Base-by-base conservation (phyloP, 2,888 invertebrate species). In the Apotomis capreana region DNA sequence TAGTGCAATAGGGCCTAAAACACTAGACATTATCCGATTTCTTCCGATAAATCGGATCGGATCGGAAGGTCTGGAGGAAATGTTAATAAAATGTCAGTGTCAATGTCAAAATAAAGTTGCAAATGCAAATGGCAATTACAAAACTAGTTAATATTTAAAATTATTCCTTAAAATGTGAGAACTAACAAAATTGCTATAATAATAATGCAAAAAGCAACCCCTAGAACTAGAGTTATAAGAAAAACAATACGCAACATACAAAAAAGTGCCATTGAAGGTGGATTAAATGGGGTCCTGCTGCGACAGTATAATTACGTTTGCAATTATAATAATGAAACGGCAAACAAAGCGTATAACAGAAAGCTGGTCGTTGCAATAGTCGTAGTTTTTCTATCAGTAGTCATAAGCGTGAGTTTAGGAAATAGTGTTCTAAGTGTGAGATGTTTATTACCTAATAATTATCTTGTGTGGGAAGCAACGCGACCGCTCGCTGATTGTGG, bases 401-500 rank as follows among this genome's bases (percentile, higher is more conserved):
- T 83, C 65, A 69, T 86, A 81, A 81, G 84, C 77, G 70, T 83
- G 69, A 81, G 77, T 78, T 78, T 83, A 73, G 78, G 85, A 46
- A 83, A 87, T 75, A 85, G 81, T 84, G 77, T 95, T 76, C 79
- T 95, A 78, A 94, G 95, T 80, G 92, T 95, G 76, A 94, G 97
- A 82, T 98, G 98, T 89, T 89, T 97, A 76, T 84, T 98, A 83
- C 96, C 96, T 76, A 97, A 96, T 87, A 97, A 97, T 92, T 97
- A 96, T 86, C 93, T 98, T 74, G 91, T 97, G 77, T 97, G 97
- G 97, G 98, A 98, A 91, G 96, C 96, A 68, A 96, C 97, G 36
- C 94, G 98, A 77, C 98, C 98, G 40, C 93, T 97, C 68, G 96
- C 97, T 36, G 95, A 97, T 89, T 98, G 98, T 84, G 92, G 94